Evolutionary conservation across 64 coral and sea anemone genomes (phyloP).

Genomic region (Cladopsammia gracilis): DNA sequence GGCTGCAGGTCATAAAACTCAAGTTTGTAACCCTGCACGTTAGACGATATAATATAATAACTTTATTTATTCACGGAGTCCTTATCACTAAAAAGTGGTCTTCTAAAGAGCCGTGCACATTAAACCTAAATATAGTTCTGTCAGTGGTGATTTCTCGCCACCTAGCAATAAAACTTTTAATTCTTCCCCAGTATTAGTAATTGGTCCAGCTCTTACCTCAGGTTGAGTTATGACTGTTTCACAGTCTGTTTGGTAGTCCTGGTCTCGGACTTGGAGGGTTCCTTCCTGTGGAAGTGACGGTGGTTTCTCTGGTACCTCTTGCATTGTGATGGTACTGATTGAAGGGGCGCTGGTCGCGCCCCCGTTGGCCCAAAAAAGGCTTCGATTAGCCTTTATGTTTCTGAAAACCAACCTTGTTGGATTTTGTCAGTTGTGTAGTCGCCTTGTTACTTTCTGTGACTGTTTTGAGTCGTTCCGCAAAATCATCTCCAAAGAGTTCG

Average conservation of each 20-base stretch:
- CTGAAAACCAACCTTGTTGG: background rate
- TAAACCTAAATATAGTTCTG: background rate
- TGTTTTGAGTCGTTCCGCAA: conserved; percentile 3
- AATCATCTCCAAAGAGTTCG: conserved; percentile 15
- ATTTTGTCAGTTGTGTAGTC: background rate
- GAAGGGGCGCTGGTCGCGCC: conserved; percentile 35
- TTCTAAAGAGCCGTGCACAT: too few relatives aligned
- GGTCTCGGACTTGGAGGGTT: background rate
- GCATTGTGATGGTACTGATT: background rate
- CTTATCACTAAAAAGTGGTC: too few relatives aligned
- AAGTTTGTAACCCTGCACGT: background rate
- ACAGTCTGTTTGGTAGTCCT: too few relatives aligned
- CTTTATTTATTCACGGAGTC: too few relatives aligned
- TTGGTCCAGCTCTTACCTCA: background rate
- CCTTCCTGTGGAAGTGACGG: background rate
- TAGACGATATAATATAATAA: conserved; percentile 22
- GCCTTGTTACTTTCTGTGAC: background rate
- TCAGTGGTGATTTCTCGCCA: conserved; percentile 11
- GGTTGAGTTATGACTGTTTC: too few relatives aligned
- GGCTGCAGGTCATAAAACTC: background rate
- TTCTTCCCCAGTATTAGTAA: conserved; percentile 16
- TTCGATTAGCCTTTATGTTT: background rate
- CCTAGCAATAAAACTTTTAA: background rate
- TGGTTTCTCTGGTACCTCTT: background rate
- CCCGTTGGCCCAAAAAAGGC: conserved; percentile 46